Percentiles rank a stretch among this genome's conserved stretches.
Evolutionary conservation across 2,888 invertebrate species (phyloP).

Genomic region (Hemaris fuciformis): DNA sequence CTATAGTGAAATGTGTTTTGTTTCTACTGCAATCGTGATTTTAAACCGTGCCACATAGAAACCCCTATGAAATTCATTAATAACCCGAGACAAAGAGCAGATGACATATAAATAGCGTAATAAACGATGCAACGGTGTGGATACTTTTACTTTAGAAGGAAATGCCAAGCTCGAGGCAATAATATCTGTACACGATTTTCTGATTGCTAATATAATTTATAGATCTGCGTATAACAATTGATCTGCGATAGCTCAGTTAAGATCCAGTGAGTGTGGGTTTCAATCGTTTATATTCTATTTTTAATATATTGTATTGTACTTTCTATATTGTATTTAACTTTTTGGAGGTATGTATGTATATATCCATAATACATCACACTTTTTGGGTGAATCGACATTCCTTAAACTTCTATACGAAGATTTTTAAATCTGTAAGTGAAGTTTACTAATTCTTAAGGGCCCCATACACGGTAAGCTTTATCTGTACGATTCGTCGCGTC

Average conservation of each 20-base stretch:
- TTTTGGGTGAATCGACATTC: too few relatives aligned
- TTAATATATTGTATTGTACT: too few relatives aligned
- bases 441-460: too few relatives aligned
- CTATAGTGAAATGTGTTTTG: too few relatives aligned
- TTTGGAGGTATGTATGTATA: too few relatives aligned
- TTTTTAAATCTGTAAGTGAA: too few relatives aligned
- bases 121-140: constrained; percentile 2
- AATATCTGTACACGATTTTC: constrained; percentile 9
- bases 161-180: constrained; percentile 10
- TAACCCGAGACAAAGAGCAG: neutral
- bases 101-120: neutral
- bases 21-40: too few relatives aligned
- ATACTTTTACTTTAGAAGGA: constrained; percentile 10
- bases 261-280: neutral
- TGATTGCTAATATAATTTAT: constrained; percentile 2
- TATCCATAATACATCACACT: too few relatives aligned
- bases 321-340: too few relatives aligned
- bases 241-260: neutral
- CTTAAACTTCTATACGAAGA: too few relatives aligned
- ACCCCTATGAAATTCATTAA: neutral
- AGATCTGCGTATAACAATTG: neutral
- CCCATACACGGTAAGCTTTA: too few relatives aligned
- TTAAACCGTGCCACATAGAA: neutral
- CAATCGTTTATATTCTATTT: neutral
- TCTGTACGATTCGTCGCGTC: too few relatives aligned